Conservation (phyloP, 2,797 vertebrate genomes). For the Myripristis jacobus region DNA sequence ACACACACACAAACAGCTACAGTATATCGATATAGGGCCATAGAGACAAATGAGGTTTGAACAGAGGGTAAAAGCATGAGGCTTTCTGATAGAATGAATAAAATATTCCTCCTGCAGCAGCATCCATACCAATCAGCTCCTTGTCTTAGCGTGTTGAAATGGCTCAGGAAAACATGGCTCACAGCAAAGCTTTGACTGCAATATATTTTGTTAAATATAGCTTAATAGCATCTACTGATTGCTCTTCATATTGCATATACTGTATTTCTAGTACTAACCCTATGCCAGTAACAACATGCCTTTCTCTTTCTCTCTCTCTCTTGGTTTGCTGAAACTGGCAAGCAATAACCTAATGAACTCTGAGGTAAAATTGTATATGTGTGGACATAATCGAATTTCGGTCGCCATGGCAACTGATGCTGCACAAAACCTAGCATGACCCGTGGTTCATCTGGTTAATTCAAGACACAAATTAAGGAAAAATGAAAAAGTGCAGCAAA, state of each 20-base stretch:
- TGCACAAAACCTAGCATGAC: conserved; percentile 16
- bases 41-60: neutral
- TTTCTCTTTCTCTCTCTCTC: conserved; percentile 43
- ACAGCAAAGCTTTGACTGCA: neutral
- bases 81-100: conserved; percentile 46
- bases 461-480: neutral
- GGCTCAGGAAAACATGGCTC: neutral
- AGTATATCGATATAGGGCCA: neutral
- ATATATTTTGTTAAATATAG: neutral
- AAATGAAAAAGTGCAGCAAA: conserved; percentile 1
- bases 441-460: neutral
- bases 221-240: too few species aligned
- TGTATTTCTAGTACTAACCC: neutral
- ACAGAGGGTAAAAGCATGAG: neutral
- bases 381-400: conserved; percentile 59
- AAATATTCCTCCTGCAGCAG: conserved; percentile 20
- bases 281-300: conserved; percentile 10
- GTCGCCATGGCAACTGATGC: conserved; percentile 73
- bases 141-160: neutral
- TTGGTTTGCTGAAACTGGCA: conserved; percentile 38
- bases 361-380: conserved; percentile 46
- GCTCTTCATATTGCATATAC: neutral
- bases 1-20: neutral
- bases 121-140: conserved; percentile 19
- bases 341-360: conserved; percentile 55